These are phyloP conservation scores for Glaucomys volans DNA, from an alignment of 2,113 vertebrate genomes.

Conservation along the genomic window DNA sequence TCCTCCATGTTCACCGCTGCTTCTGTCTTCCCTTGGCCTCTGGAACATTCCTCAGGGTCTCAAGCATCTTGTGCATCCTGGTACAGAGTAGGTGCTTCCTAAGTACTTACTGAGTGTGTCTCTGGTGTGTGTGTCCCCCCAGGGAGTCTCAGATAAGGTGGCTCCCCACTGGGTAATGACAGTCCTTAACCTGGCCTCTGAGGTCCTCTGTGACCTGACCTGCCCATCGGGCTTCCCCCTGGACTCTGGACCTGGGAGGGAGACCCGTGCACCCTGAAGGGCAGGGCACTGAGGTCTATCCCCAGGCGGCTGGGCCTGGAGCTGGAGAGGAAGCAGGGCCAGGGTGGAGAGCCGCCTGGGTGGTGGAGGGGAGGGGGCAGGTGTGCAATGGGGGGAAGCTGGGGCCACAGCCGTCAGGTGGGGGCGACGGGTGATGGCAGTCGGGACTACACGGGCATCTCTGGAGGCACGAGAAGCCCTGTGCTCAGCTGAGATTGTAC, in stretches of 20 bases:
- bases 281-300: background rate
- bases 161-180: background rate
- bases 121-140: too few species aligned
- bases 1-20: background rate
- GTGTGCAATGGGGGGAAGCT: too few species aligned
- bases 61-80: background rate
- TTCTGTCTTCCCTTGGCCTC: background rate
- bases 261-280: background rate
- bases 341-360: background rate
- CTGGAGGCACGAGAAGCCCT: background rate
- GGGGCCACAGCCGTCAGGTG: background rate
- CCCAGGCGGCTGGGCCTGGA: background rate
- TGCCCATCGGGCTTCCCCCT: background rate
- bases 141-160: background rate
- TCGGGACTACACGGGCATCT: too few species aligned
- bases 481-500: background rate
- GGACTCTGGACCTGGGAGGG: background rate
- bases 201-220: background rate
- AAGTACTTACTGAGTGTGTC: background rate
- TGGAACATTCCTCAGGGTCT: background rate
- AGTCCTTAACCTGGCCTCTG: background rate
- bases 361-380: too few species aligned
- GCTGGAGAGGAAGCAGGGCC: background rate
- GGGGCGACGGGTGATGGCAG: rapidly evolving
- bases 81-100: background rate